These are phyloP conservation scores for Dromococcyx pavoninus DNA, from an alignment of 2,797 vertebrate species.

Conservation along the genomic window DNA sequence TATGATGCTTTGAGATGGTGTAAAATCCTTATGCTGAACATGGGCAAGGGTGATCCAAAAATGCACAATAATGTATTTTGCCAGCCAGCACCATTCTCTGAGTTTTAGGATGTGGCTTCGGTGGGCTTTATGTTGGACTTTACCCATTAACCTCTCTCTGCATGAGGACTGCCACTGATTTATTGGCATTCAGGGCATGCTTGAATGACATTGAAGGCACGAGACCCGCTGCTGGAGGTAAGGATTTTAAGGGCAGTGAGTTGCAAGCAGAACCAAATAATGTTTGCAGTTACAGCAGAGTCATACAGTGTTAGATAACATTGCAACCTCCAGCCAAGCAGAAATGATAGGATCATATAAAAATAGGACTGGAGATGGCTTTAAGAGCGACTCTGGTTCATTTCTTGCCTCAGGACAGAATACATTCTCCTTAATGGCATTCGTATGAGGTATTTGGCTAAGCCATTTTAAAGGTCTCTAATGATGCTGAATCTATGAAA, in stretches of 20 bases:
- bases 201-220: neutral
- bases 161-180: neutral
- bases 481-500: neutral
- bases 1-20: accelerated
- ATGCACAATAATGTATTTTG: neutral
- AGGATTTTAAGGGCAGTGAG: neutral
- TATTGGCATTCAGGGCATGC: neutral
- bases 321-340: slow-evolving; percentile 25
- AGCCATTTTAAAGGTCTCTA: neutral
- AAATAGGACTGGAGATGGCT: slow-evolving; percentile 32
- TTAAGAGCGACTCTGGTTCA: neutral
- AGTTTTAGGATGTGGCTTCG: neutral
- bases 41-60: neutral
- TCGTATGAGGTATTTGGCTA: neutral
- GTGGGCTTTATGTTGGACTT: neutral
- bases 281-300: neutral
- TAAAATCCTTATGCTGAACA: neutral
- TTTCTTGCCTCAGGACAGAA: neutral
- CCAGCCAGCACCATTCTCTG: neutral
- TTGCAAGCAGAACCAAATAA: neutral
- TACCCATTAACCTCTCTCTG: neutral
- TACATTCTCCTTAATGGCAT: neutral
- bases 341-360: slow-evolving; percentile 23
- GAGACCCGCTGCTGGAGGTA: neutral
- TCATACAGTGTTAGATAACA: neutral